These are phyloP conservation scores for Centrocercus urophasianus DNA, from an alignment of 2,113 vertebrate genomes.

Conservation along the genomic window DNA sequence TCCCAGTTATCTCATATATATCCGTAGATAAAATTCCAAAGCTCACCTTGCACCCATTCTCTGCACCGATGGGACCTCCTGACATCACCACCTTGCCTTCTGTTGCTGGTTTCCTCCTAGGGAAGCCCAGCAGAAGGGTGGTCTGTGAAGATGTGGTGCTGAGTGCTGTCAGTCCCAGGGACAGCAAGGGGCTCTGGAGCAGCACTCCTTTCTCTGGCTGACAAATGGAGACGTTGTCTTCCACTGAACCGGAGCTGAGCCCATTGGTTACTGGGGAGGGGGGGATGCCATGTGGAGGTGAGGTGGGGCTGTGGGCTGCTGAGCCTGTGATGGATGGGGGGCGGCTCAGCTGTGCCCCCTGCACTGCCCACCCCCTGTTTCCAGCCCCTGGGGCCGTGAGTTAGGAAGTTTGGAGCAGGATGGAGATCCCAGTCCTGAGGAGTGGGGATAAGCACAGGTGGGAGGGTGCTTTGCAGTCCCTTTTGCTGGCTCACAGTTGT, in stretches of 20 bases:
- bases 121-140: not conserved
- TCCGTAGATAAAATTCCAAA: not conserved
- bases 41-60: not conserved
- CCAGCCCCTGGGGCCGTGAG: not conserved
- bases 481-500: too few relatives aligned
- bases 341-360: too few relatives aligned
- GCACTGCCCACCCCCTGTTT: too few relatives aligned
- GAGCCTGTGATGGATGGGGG: not conserved
- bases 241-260: not conserved
- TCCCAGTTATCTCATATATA: not conserved
- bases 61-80: not conserved
- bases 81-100: not conserved
- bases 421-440: fast-evolving
- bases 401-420: not conserved
- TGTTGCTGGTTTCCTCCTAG: not conserved
- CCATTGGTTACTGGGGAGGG: not conserved
- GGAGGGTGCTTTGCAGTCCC: not conserved
- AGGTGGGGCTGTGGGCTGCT: not conserved
- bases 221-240: not conserved
- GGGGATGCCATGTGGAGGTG: fast-evolving
- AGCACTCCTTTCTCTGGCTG: not conserved
- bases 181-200: not conserved
- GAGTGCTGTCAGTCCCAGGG: not conserved
- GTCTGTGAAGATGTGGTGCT: not conserved
- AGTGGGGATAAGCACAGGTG: fast-evolving